Evolutionary conservation across 1,140 invertebrate species (phyloP), one percentile per base, ranked within the genome.

Genomic region (Glomeris maerens): DNA sequence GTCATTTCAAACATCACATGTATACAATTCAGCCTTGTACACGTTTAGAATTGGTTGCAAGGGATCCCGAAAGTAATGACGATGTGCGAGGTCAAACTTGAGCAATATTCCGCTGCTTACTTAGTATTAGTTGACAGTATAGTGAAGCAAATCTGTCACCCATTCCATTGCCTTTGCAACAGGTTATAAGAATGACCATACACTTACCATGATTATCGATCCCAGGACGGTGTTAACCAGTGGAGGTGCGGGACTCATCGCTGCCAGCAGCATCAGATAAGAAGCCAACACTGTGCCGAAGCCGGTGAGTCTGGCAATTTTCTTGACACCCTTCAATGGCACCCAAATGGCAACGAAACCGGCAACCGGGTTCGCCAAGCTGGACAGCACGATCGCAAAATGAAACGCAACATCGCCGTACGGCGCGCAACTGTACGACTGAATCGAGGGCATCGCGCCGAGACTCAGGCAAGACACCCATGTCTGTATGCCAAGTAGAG

Each of bases 361-460:
- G 21, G 84, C 83, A 17, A 80, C 59, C 2, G 90, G 89, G 65
- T 84, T 85, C 27, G 86, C 82, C 67, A 91, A 83, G 13, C 78
- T 78, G n/a, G 79, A 75, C 25, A 93, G 66, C 2, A 81, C 81
- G 13, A 84, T 80, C 3, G 83, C 75, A 57, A 89, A 71, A 65
- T 91, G 87, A 68, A 90, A 93, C 0, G 81, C 77, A 7, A 72
- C 62, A 55, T 78, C 78, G 1, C 89, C 88, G 62, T 93, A 95
- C 0, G 89, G 87, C 47, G 88, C 69, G 66, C 83, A 85, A 1
- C 88, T 86, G 64, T 82, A 95, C 0, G 86, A 81, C 63, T 92
- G 84, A 42, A 92, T 78, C 45, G 83, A 81, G 2, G 84, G 82
- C 50, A 93, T 71, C 40, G 83, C 74, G 40, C 85, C 87, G 60